Evolutionary conservation across 2,888 invertebrate species (phyloP).

Genomic region (Caenorhabditis macrosperma): DNA sequence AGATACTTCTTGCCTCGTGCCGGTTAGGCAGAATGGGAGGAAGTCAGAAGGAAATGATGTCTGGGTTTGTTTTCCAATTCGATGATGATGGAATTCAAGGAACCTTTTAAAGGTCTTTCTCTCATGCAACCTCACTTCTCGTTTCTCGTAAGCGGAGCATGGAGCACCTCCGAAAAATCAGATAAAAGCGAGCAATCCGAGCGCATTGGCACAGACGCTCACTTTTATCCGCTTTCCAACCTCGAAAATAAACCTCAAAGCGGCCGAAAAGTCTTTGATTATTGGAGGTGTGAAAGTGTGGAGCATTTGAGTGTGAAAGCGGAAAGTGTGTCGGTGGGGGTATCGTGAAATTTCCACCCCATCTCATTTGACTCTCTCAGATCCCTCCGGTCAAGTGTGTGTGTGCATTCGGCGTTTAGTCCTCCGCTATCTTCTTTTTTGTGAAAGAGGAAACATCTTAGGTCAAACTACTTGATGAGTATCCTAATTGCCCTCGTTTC

Average conservation of each 20-base stretch:
- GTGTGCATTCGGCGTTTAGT: conserved; percentile 21
- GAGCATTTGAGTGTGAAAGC: conserved; percentile 18
- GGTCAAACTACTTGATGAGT: conserved; percentile 52
- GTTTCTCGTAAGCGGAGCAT: background rate
- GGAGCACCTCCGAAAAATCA: conserved; percentile 18
- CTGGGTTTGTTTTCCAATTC: conserved; percentile 8
- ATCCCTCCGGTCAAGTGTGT: background rate
- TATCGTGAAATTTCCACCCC: background rate
- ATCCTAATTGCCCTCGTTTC: conserved; percentile 50
- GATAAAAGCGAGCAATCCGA: background rate
- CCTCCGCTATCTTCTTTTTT: conserved; percentile 12
- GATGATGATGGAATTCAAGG: conserved; percentile 30
- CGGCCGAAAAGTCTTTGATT: conserved; percentile 2
- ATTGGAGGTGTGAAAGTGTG: conserved; percentile 7
- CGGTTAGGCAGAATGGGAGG: conserved; percentile 6
- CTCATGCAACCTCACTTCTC: background rate
- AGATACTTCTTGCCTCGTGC: conserved; percentile 18
- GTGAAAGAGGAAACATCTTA: conserved; percentile 42
- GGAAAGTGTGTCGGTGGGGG: background rate
- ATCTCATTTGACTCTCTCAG: conserved; percentile 6
- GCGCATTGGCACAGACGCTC: background rate
- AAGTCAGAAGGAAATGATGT: conserved; percentile 38
- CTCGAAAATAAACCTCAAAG: background rate
- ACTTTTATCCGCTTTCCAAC: background rate
- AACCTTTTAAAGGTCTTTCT: conserved; percentile 7